phyloP scores from a whole-genome alignment of 2,888 invertebrate species.

The Cheilosia variabilis region DNA sequence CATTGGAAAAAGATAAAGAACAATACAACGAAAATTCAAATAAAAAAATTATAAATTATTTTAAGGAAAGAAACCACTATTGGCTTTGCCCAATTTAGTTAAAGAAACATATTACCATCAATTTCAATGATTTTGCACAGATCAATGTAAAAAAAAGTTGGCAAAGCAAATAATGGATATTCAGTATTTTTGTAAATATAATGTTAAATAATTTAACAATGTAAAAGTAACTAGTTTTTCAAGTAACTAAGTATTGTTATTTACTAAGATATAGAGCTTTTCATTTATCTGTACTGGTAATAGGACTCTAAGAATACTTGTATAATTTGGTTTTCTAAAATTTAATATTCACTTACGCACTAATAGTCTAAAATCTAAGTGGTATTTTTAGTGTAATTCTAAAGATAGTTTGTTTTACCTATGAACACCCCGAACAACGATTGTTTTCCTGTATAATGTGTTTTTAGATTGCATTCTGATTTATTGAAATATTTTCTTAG shows the following conservation, averaged over 20 bases:
- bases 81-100: conserved; percentile 13
- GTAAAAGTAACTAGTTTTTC: conserved; percentile 18
- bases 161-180: conserved; percentile 20
- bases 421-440: conserved; percentile 37
- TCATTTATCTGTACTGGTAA: conserved; percentile 9
- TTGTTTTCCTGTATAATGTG: background rate
- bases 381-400: conserved; percentile 2
- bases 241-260: conserved; percentile 43
- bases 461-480: background rate
- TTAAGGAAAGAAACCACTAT: conserved; percentile 10
- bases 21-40: background rate
- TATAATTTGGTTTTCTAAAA: conserved; percentile 6
- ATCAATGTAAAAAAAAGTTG: background rate
- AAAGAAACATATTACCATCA: background rate
- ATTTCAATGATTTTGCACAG: background rate
- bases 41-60: background rate
- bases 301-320: conserved; percentile 34
- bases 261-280: conserved; percentile 21
- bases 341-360: conserved; percentile 43
- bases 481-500: too few species aligned
- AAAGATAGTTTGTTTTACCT: conserved; percentile 21
- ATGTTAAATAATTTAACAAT: conserved; percentile 22
- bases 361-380: conserved; percentile 34
- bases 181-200: conserved; percentile 13
- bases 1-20: too few species aligned